Percentiles rank a stretch among this genome's conserved stretches.
Conservation (phyloP, 2,797 vertebrate genomes). For the Delichon dasypus region DNA sequence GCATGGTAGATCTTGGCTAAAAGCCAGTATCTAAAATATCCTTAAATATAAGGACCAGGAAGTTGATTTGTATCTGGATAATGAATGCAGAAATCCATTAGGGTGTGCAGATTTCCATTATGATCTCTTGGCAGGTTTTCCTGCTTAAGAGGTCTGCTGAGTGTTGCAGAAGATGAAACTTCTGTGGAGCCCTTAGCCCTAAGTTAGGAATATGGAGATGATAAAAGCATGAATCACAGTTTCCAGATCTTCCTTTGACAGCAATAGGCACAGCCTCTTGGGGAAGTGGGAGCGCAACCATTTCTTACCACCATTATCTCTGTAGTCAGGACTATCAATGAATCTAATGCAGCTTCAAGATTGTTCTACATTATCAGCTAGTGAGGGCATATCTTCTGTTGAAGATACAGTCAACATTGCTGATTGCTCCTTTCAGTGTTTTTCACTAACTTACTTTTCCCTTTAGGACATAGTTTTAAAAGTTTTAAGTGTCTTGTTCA, state of each 20-base stretch:
- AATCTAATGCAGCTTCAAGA: conserved; percentile 38
- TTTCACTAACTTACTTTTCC: conserved; percentile 33
- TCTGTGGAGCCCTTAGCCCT: conserved; percentile 30
- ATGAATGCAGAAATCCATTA: conserved; percentile 69
- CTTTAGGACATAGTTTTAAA: not conserved
- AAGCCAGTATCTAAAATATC: conserved; percentile 57
- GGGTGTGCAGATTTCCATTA: conserved; percentile 67
- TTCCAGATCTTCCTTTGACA: conserved; percentile 59
- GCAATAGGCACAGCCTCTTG: conserved; percentile 8
- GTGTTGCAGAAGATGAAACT: conserved; percentile 52
- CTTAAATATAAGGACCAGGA: conserved; percentile 59
- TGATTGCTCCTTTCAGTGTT: conserved; percentile 26
- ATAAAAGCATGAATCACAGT: conserved; percentile 64
- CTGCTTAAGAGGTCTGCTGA: conserved; percentile 63
- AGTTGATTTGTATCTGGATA: conserved; percentile 66
- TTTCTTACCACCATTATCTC: conserved; percentile 54
- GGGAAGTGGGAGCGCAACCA: conserved; percentile 32
- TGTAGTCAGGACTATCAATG: conserved; percentile 33
- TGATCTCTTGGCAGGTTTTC: conserved; percentile 64
- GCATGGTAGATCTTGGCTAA: conserved; percentile 25
- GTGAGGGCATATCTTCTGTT: not conserved
- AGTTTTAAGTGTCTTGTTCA: not conserved
- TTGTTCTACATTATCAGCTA: conserved; percentile 36
- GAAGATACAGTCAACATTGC: conserved; percentile 6
- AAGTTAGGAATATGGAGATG: conserved; percentile 38